Evolutionary conservation across 2,113 vertebrate species (phyloP).

Genomic region (Rafetus swinhoei): DNA sequence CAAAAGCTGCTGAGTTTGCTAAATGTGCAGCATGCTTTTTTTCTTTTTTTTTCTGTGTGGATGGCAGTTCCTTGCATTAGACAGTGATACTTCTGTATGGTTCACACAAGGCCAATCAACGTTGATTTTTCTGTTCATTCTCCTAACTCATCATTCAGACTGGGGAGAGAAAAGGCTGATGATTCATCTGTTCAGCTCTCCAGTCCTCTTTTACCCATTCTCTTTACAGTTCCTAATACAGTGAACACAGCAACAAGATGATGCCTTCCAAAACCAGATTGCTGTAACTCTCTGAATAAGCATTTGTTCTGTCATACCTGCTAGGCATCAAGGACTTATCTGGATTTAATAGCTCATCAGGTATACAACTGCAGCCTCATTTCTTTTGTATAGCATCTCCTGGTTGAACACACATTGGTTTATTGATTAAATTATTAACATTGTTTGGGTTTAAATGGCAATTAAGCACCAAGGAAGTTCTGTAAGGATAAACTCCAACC

Average conservation of each 20-base stretch:
- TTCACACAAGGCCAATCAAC: not conserved
- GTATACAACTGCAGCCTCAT: not conserved
- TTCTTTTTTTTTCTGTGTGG: not conserved
- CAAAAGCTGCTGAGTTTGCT: conserved; percentile 6
- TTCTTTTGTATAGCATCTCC: not conserved
- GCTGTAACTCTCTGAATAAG: not conserved
- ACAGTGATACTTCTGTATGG: not conserved
- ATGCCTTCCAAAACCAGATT: not conserved
- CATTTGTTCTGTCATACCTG: not conserved
- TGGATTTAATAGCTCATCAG: not conserved
- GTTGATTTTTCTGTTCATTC: not conserved
- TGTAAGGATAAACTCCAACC: not conserved
- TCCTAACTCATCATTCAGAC: not conserved
- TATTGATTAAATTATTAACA: not conserved
- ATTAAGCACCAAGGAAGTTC: not conserved
- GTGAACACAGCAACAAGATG: not conserved
- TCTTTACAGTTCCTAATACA: conserved; percentile 7
- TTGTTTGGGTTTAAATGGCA: not conserved
- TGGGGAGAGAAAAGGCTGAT: not conserved
- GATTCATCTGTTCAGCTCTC: conserved; percentile 14
- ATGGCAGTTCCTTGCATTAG: not conserved
- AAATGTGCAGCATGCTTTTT: not conserved
- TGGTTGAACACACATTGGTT: not conserved
- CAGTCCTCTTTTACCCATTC: not conserved
- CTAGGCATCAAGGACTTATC: not conserved